These are phyloP conservation scores for Ctena decussata DNA, from an alignment of 2,888 invertebrate species.

Conservation along the genomic window DNA sequence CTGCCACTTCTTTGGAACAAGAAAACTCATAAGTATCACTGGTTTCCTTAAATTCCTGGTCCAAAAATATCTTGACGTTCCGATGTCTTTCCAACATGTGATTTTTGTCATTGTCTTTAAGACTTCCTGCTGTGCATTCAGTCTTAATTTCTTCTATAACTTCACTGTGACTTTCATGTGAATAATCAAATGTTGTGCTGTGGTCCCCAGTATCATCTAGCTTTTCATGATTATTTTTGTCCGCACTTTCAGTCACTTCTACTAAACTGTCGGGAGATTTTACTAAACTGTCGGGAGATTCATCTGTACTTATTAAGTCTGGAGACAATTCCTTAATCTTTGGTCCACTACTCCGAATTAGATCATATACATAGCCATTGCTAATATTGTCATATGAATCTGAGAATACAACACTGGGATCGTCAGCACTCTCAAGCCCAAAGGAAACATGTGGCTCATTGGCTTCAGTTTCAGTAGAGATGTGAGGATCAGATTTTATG, in stretches of 20 bases:
- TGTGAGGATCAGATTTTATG: constrained; percentile 8
- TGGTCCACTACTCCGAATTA: neutral
- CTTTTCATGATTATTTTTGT: neutral
- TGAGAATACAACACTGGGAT: constrained; percentile 6
- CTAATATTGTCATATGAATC: neutral
- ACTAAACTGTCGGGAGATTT: too few species aligned
- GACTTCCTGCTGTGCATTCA: too few species aligned
- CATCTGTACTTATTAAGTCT: neutral
- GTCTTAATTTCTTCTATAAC: too few species aligned
- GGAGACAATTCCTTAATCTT: neutral
- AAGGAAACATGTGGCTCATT: neutral
- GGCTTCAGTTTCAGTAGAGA: neutral
- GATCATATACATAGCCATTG: neutral
- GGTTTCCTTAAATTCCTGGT: neutral
- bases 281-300: neutral
- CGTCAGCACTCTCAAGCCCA: neutral
- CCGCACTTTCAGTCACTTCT: neutral
- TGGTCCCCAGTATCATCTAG: too few species aligned
- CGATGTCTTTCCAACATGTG: neutral
- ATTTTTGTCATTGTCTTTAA: neutral
- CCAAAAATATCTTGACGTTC: neutral
- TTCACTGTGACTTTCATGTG: too few species aligned
- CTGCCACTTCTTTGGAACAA: too few species aligned
- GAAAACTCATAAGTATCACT: neutral
- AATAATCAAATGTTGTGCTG: too few species aligned